phyloP scores from a whole-genome alignment of 2,888 invertebrate species.

The Epirrita christyi region DNA sequence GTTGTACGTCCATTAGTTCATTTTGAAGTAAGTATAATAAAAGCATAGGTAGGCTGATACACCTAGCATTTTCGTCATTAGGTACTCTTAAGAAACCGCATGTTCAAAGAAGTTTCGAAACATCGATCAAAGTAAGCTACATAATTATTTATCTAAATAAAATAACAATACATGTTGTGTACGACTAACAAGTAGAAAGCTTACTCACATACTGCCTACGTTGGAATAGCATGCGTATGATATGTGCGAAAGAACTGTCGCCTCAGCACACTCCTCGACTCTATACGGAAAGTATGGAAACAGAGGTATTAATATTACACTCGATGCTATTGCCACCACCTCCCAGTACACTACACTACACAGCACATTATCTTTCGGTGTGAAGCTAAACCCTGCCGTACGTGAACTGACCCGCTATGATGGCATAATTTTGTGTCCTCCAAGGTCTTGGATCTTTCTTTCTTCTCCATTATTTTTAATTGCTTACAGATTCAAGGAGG shows the following conservation, averaged over 20 bases:
- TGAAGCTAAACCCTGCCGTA: conserved; percentile 64
- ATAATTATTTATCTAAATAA: conserved; percentile 48
- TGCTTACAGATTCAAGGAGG: conserved; percentile 94
- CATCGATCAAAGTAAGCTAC: conserved; percentile 65
- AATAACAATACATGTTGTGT: conserved; percentile 60
- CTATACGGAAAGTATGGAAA: conserved; percentile 26
- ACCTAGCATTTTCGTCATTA: background rate
- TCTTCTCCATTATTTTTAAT: conserved; percentile 83
- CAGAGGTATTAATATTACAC: conserved; percentile 42
- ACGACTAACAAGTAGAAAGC: conserved; percentile 74
- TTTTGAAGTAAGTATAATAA: background rate
- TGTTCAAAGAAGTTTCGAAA: conserved; percentile 51
- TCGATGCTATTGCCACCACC: conserved; percentile 58
- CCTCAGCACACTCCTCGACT: conserved; percentile 46
- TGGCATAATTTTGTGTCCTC: conserved; percentile 63
- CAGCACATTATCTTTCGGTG: conserved; percentile 67
- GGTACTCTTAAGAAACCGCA: conserved; percentile 23
- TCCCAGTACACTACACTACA: conserved; percentile 69
- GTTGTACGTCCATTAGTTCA: too few relatives aligned
- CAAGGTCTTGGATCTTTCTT: conserved; percentile 69
- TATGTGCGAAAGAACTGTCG: conserved; percentile 52
- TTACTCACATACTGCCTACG: conserved; percentile 71
- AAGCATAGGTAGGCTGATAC: background rate
- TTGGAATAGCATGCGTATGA: conserved; percentile 66
- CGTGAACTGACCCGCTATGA: conserved; percentile 63